These are phyloP conservation scores for Stegana nigrithorax DNA, from an alignment of 2,888 invertebrate species.

Conservation along the genomic window DNA sequence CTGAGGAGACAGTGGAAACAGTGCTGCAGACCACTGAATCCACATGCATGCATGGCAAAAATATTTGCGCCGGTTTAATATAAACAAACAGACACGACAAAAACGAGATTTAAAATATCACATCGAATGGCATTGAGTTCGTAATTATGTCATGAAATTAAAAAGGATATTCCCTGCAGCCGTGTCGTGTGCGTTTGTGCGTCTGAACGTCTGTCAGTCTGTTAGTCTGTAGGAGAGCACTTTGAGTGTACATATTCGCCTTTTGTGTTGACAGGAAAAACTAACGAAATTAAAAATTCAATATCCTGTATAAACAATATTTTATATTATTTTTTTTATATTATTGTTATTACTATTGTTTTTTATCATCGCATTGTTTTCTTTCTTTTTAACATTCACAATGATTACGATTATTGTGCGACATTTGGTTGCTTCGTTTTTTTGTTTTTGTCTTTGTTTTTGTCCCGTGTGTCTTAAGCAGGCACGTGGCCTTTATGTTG, in stretches of 20 bases:
- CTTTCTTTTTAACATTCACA: constrained; percentile 20
- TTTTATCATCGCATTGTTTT: constrained; percentile 13
- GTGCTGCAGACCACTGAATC: too few relatives aligned
- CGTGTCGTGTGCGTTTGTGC: too few relatives aligned
- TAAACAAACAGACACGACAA: too few relatives aligned
- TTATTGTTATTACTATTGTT: background rate
- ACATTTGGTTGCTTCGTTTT: constrained; percentile 39
- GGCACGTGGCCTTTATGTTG: constrained; percentile 40
- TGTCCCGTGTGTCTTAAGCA: too few relatives aligned
- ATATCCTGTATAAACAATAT: constrained; percentile 56
- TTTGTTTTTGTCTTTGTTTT: too few relatives aligned
- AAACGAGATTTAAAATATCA: constrained; percentile 7
- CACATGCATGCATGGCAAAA: too few relatives aligned
- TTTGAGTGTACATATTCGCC: background rate
- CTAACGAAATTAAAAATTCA: constrained; percentile 55
- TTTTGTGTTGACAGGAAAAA: constrained; percentile 10
- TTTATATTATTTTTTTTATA: constrained; percentile 55
- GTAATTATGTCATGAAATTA: constrained; percentile 47
- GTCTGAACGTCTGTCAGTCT: too few relatives aligned
- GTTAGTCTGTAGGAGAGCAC: too few relatives aligned
- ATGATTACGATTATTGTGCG: constrained; percentile 46
- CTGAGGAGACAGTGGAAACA: background rate
- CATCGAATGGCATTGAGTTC: constrained; percentile 37
- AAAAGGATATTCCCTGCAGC: constrained; percentile 33
- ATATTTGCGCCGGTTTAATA: too few relatives aligned